Percentiles rank a stretch among this genome's conserved stretches.
Conservation (phyloP, 2,797 vertebrate genomes). For the Micrastur ruficollis region DNA sequence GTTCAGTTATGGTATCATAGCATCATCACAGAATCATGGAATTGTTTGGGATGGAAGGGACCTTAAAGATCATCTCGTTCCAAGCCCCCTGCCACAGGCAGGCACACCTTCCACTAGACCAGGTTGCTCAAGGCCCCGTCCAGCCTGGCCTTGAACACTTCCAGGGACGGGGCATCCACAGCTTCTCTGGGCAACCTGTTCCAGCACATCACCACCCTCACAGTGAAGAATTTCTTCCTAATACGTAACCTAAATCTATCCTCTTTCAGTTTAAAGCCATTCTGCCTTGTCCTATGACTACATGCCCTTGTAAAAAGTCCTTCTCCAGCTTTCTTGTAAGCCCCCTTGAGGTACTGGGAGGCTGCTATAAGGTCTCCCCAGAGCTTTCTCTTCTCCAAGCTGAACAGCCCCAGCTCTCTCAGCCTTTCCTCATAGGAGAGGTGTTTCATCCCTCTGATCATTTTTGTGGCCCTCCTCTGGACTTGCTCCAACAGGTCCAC, state of each 20-base stretch:
- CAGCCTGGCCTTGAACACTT: neutral
- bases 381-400: neutral
- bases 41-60: neutral
- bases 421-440: neutral
- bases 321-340: neutral
- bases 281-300: neutral
- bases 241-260: neutral
- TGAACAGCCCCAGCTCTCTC: neutral
- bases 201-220: neutral
- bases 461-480: neutral
- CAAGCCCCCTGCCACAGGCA: fast-evolving
- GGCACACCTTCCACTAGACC: neutral
- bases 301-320: neutral
- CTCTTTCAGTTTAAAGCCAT: neutral
- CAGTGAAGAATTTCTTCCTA: neutral
- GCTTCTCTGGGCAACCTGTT: neutral
- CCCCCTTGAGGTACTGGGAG: neutral
- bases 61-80: neutral
- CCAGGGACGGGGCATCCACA: neutral
- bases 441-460: neutral
- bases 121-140: neutral
- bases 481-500: neutral
- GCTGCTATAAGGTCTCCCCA: neutral
- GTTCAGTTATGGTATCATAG: neutral
- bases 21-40: neutral